Percentiles rank a stretch among this genome's conserved stretches.
These are phyloP conservation scores for Hemicordylus capensis DNA, from an alignment of 2,113 vertebrate species.

Conservation along the genomic window DNA sequence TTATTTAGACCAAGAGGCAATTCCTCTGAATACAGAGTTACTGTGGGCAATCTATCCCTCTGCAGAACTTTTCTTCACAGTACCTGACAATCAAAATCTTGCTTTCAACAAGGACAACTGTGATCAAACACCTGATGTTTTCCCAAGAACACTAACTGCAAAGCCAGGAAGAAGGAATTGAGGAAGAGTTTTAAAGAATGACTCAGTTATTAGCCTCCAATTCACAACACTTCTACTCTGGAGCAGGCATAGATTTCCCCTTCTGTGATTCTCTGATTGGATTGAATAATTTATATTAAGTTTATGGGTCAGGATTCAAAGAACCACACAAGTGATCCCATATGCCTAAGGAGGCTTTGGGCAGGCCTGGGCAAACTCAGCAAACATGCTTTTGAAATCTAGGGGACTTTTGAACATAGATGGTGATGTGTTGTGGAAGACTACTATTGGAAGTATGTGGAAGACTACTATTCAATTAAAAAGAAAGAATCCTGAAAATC, in stretches of 20 bases:
- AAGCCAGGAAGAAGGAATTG: not conserved
- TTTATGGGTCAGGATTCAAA: not conserved
- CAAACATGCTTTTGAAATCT: not conserved
- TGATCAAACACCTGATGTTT: fast-evolving
- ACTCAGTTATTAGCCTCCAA: not conserved
- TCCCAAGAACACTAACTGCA: not conserved
- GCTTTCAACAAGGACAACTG: fast-evolving
- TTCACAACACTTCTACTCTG: not conserved
- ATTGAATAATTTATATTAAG: not conserved
- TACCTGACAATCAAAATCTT: not conserved
- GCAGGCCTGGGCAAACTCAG: not conserved
- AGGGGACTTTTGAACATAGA: not conserved
- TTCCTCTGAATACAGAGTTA: fast-evolving
- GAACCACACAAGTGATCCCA: not conserved
- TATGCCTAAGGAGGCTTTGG: no score
- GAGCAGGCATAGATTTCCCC: not conserved
- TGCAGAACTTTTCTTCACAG: not conserved
- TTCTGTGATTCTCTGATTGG: not conserved
- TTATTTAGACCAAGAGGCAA: not conserved
- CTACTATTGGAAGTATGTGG: no score
- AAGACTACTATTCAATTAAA: not conserved
- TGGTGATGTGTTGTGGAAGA: no score
- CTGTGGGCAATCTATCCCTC: not conserved
- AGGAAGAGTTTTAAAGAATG: not conserved
- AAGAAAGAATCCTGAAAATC: not conserved